Evolutionary conservation across 2,888 invertebrate species (phyloP), one percentile per base, ranked within the genome.

Genomic region (Melanostoma scalare): DNA sequence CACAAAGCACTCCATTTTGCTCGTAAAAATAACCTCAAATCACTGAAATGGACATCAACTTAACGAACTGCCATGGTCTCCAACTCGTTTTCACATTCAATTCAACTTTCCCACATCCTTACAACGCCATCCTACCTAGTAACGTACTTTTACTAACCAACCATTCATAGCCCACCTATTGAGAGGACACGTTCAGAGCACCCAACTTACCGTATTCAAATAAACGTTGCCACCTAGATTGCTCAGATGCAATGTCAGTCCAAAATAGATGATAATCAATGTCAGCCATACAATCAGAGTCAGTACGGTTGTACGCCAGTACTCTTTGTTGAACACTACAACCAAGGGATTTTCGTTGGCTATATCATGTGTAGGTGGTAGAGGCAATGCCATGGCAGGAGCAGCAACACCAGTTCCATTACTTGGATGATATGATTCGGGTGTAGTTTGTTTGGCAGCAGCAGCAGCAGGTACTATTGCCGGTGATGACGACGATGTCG

Each of bases 251-350:
- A 96, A 91, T 60, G 95, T 93, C n/a, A 96, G 91, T 2, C 96
- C 96, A 86, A 96, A 96, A 89, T 96, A 96, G 0, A 95, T 94
- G 58, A 96, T 93, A 78, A 96, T 95, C 89, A 95, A 93, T 36
- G 94, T 92, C 89, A 95, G 94, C 96, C 96, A 96, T 61, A 94
- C 93, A 38, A 95, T 88, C 86, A 95, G 94, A 31, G 95, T 92
- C 73, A 95, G 93, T 31, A 95, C 91, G 0, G 96, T 95, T 82
- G 94, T 94, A 87, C 93, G 94, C 86, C 94, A 91, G 87, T 95
- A 93, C 80, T 91, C 90, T 42, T 94, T 94, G 87, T 92, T 93
- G 88, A 95, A 95, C 0, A 96, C 92, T 88, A 95, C 94, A 40
- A 93, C 86, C 1, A 95, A 92, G 60, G 94, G 94, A 71, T 92